phyloP scores from a whole-genome alignment of 2,888 invertebrate genomes.

The Nemotelus nigrinus region DNA sequence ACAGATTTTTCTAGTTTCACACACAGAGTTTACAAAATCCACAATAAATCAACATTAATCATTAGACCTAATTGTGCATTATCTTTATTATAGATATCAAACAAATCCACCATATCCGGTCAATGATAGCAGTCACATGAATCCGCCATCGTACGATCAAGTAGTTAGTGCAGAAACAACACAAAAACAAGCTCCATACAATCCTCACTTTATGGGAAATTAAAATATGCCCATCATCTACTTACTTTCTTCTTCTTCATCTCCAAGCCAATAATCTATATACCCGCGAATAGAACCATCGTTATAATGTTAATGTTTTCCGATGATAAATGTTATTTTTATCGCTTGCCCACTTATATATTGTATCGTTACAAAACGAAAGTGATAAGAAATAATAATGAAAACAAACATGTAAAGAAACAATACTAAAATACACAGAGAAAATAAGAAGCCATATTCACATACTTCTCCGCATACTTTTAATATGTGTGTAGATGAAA shows the following conservation, averaged over 20 bases:
- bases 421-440: too few relatives aligned
- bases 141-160: slow-evolving; percentile 52
- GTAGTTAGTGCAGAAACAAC: slow-evolving; percentile 47
- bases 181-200: slow-evolving; percentile 51
- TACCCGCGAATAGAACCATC: background rate
- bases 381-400: background rate
- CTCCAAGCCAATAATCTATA: too few relatives aligned
- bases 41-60: background rate
- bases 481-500: too few relatives aligned
- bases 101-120: slow-evolving; percentile 43
- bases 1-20: background rate
- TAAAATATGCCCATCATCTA: background rate
- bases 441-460: too few relatives aligned
- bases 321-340: background rate
- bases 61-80: background rate
- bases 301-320: background rate
- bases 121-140: slow-evolving; percentile 26
- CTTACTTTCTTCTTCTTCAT: background rate
- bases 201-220: slow-evolving; percentile 50
- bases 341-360: background rate
- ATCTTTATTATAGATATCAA: slow-evolving; percentile 11
- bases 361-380: background rate
- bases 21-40: too few relatives aligned
- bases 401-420: background rate
- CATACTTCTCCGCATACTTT: too few relatives aligned